phyloP scores from a whole-genome alignment of 2,113 vertebrate genomes.

The Tenebrosternarchus preto region DNA sequence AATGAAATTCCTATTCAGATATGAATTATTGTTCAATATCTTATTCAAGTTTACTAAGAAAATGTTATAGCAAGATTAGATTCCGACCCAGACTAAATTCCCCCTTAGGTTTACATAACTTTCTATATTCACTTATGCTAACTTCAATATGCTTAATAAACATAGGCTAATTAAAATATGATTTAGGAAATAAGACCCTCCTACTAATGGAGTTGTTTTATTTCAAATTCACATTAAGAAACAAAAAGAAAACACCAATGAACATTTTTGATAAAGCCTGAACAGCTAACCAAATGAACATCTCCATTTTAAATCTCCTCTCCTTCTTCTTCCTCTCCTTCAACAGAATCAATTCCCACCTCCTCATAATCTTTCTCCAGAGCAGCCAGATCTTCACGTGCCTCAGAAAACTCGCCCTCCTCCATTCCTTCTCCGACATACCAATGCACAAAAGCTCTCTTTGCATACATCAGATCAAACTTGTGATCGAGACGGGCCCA shows the following conservation, averaged over 20 bases:
- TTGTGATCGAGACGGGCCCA: conserved; percentile 79
- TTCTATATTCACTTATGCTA: neutral
- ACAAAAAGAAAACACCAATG: neutral
- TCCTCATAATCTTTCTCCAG: conserved; percentile 80
- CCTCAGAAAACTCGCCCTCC: conserved; percentile 78
- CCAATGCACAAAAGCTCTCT: conserved; percentile 79
- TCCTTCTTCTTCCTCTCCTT: conserved; percentile 35
- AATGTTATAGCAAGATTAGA: too few species aligned
- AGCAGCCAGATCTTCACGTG: conserved; percentile 75
- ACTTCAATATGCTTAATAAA: neutral
- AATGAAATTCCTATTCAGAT: neutral
- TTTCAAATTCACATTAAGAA: neutral
- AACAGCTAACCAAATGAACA: neutral
- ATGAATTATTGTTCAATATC: too few species aligned
- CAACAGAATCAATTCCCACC: conserved; percentile 70
- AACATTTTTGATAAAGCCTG: neutral
- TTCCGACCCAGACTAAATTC: neutral
- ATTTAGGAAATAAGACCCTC: neutral
- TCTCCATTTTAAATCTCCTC: neutral
- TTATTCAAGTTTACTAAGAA: neutral
- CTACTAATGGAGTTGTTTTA: neutral
- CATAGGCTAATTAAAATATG: neutral
- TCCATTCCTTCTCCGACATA: conserved; percentile 83
- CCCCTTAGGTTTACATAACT: neutral
- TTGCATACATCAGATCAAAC: conserved; percentile 80